Evolutionary conservation across 2,888 invertebrate genomes (phyloP).

Genomic region (Dicranocentrus wangi): DNA sequence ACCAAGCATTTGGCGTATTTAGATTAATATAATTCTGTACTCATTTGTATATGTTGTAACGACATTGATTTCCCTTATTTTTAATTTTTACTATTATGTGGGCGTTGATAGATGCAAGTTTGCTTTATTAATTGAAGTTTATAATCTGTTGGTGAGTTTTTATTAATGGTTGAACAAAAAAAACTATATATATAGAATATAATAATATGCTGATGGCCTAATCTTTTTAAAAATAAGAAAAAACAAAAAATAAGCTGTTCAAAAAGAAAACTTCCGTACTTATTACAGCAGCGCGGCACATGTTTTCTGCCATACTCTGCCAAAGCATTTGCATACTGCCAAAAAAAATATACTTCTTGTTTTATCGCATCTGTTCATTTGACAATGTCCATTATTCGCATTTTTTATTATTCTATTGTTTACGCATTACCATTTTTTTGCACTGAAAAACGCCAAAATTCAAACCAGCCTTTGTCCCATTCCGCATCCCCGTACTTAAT

Average conservation of each 20-base stretch:
- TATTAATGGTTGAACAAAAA: slow-evolving; percentile 24
- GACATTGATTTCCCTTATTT: neutral
- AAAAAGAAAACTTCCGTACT: slow-evolving; percentile 29
- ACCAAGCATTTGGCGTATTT: too few relatives aligned
- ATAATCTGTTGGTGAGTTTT: slow-evolving; percentile 52
- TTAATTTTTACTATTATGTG: neutral
- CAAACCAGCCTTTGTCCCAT: too few relatives aligned
- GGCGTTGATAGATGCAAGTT: neutral
- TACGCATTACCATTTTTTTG: too few relatives aligned
- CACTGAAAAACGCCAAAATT: too few relatives aligned
- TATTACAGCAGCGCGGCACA: slow-evolving; percentile 59
- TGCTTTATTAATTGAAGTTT: slow-evolving; percentile 17
- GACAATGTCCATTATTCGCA: too few relatives aligned
- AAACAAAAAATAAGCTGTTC: slow-evolving; percentile 36
- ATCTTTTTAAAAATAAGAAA: slow-evolving; percentile 50
- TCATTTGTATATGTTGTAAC: too few relatives aligned
- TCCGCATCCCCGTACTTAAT: too few relatives aligned
- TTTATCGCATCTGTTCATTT: too few relatives aligned
- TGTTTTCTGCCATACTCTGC: slow-evolving; percentile 10
- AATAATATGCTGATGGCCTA: slow-evolving; percentile 46
- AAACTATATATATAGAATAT: neutral
- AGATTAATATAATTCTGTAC: too few relatives aligned
- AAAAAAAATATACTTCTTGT: too few relatives aligned
- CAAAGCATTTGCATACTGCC: slow-evolving; percentile 22
- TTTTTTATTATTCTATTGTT: too few relatives aligned